Conservation (phyloP, 2,113 vertebrate genomes). For the Fukomys damarensis region DNA sequence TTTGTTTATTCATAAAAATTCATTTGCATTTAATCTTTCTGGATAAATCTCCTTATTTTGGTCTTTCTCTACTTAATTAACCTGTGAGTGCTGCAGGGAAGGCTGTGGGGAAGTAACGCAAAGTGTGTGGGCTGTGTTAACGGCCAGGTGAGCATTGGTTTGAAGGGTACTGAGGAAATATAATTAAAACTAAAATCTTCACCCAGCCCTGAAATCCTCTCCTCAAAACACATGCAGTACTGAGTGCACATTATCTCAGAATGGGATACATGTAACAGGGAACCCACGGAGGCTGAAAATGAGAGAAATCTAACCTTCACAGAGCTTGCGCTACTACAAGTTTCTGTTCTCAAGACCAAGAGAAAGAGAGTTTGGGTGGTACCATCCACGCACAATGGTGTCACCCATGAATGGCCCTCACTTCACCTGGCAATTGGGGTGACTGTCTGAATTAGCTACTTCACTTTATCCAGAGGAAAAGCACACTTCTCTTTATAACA, state of each 20-base stretch:
- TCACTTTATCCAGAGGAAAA: neutral
- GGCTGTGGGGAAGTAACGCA: neutral
- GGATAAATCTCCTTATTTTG: neutral
- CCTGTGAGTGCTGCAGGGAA: neutral
- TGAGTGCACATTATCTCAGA: neutral
- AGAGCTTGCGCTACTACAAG: neutral
- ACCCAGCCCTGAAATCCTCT: neutral
- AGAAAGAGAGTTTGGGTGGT: neutral
- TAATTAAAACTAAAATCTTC: neutral
- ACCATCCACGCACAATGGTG: neutral
- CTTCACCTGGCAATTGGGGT: neutral
- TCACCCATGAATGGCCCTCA: neutral
- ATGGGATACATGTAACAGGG: neutral
- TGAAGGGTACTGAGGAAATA: neutral
- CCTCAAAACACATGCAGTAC: neutral
- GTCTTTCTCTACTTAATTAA: neutral
- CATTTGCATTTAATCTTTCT: neutral
- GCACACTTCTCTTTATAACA: neutral
- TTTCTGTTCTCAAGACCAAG: neutral
- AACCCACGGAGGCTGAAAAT: neutral
- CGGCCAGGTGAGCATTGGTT: neutral
- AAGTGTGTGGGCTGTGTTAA: neutral
- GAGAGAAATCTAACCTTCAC: neutral
- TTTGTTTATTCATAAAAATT: neutral
- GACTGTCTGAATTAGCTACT: neutral